Evolutionary conservation across 2,888 invertebrate genomes (phyloP), one percentile per base, ranked within the genome.

Genomic region (Chironomus riparius): DNA sequence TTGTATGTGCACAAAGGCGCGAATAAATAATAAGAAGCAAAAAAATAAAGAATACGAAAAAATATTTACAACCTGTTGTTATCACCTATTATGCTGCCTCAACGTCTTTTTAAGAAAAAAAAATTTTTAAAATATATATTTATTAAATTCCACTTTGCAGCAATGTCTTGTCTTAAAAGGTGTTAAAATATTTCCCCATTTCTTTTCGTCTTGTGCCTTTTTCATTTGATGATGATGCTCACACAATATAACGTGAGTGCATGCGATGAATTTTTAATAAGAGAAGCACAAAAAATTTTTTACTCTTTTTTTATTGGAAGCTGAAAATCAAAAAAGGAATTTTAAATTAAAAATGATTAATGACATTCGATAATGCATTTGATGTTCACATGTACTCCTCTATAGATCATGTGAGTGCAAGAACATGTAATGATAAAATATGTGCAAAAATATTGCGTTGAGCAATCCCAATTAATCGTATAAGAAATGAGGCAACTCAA

Each of bases 301-400:
- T 28, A 3, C 3, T 56, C 15, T 12, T 15, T 56, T 18, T 15
- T 56, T 38, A 38, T 38, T 38, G 38, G 65, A 13, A 24, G 22
- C 65, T 21, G 62, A 50, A 56, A 56, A 7, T 56, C 15, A 15
- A 15, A 56, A 50, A 15, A 15, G 50, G 18, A 18, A 18, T 65
- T 65, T 65, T 22, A 65, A 65, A 65, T 65, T 65, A 65, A 65
- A 65, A 65, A 65, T 65, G 65, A 65, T 65, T 24, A 65, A 65
- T 65, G 65, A 65, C 56, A 56, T 18, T 18, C 56, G 65, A 24
- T 24, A 24, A 65, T 65, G 24, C 21, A 65, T 13, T 24, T 7
- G 18, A 21, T 65, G 65, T 22, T 13, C 21, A 24, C 24, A 24
- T 65, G 21, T 65, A 24, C 21, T 21, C 56, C 15, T 15, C 56